Base-by-base conservation (phyloP, 2,888 invertebrate species). In the Coleophora flavipennella region DNA sequence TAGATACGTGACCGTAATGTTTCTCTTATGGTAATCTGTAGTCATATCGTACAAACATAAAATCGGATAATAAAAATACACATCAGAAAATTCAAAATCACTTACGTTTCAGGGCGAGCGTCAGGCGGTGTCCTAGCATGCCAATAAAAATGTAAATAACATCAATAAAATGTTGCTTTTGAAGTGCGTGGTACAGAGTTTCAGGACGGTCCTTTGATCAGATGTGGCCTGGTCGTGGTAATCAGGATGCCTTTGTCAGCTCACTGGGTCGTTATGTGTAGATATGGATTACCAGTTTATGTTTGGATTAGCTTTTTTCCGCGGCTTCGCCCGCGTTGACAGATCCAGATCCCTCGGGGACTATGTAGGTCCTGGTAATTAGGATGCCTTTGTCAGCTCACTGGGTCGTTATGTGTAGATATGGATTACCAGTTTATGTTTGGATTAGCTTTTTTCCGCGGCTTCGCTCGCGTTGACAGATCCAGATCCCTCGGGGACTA, bases 81-180 rank as follows among this genome's bases (percentile, higher is more conserved):
- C 77, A 81, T 80, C 79, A 77, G 75, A 81, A 83, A 83, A 84
- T 84, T 78, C 79, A 80, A 81, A 84, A 83, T 83, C 84, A 84
- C 84, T 83, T 84, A 83, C 80, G 83, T 79, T 72, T 76, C 72
- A 75, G 72, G 67, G 62, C 68, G n/a, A 62, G 55, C 60, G 61
- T 63, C 79, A 69, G 68, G 65, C 70, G 72, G 75, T 79, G 80
- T 78, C 80, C 80, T 80, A 71, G 75, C 69, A 68, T 67, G 67
- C 73, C 80, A 84, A 84, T 84, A 84, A 81, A 84, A 78, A 84
- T 83, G 84, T 81, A 80, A 84, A 84, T 84, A 61, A 57, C 63
- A 58, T 65, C 73, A 77, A 83, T 83, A 81, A 79, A 78, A 79
- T 74, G 74, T 77, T 78, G 76, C 78, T 81, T 77, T 80, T 81